Conservation (phyloP, 2,888 invertebrate genomes). For the Selenia dentaria region DNA sequence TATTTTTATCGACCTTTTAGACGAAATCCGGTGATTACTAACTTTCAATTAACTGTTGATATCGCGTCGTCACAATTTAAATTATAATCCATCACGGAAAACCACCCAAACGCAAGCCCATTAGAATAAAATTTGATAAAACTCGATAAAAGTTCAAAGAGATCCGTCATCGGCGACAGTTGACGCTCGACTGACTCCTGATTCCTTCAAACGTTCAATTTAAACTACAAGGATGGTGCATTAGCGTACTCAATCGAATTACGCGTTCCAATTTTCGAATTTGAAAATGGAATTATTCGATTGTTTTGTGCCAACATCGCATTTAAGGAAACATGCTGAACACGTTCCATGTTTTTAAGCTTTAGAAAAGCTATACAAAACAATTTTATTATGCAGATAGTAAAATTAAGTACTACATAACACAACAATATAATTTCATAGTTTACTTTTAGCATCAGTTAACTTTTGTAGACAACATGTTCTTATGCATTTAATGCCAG, state of each 20-base stretch:
- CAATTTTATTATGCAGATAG: no score
- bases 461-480: no score
- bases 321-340: conserved; percentile 22
- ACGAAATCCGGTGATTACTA: conserved; percentile 40
- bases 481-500: no score
- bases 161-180: conserved; percentile 43
- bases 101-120: conserved; percentile 51
- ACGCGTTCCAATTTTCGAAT: conserved; percentile 68
- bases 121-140: conserved; percentile 48
- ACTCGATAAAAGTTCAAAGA: conserved; percentile 35
- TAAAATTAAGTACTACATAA: no score
- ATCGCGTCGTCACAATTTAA: conserved; percentile 40
- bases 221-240: conserved; percentile 71
- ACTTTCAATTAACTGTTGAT: conserved; percentile 57
- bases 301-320: conserved; percentile 51
- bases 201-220: conserved; percentile 70
- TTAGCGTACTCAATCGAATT: conserved; percentile 72
- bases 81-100: conserved; percentile 46
- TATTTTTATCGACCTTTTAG: conserved; percentile 23
- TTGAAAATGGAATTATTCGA: conserved; percentile 71
- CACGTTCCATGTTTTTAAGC: not conserved
- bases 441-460: no score
- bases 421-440: no score
- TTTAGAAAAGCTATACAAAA: no score
- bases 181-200: conserved; percentile 58